A percentile compares a stretch with the other conserved stretches of the same genome.
Conservation (phyloP, 2,888 invertebrate genomes). For the Leptopterna dolabrata region DNA sequence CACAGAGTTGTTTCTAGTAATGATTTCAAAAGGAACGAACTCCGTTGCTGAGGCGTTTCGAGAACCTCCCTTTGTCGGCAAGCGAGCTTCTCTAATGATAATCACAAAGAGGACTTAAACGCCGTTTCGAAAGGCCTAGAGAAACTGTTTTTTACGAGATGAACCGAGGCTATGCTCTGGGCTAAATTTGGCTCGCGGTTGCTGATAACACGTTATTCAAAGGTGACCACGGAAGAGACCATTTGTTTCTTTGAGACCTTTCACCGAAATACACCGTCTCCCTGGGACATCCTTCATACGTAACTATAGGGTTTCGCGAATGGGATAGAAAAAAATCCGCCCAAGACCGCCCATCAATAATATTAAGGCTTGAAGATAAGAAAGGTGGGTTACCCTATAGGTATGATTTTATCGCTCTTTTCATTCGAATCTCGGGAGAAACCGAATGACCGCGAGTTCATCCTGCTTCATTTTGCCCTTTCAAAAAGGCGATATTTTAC, state of each 20-base stretch:
- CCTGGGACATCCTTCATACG: neutral
- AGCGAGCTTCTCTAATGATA: neutral
- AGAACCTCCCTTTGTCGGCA: neutral
- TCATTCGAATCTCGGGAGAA: neutral
- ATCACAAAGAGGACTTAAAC: neutral
- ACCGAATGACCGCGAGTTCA: neutral
- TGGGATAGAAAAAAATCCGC: neutral
- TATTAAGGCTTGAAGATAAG: neutral
- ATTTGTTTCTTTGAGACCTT: neutral
- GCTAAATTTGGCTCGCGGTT: neutral
- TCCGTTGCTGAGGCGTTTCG: neutral
- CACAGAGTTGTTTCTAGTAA: constrained; percentile 3
- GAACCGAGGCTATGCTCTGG: neutral
- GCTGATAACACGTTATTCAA: constrained; percentile 5
- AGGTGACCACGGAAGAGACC: neutral
- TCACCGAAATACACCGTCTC: neutral
- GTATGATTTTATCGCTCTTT: neutral
- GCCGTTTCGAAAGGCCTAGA: neutral
- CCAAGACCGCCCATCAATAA: neutral
- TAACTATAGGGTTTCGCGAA: constrained; percentile 1
- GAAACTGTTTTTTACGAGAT: neutral
- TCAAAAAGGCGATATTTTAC: neutral
- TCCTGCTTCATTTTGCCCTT: neutral
- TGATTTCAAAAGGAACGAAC: neutral
- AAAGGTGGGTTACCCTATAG: neutral